Conservation (phyloP, 2,797 vertebrate species). For the Streptopelia turtur region DNA sequence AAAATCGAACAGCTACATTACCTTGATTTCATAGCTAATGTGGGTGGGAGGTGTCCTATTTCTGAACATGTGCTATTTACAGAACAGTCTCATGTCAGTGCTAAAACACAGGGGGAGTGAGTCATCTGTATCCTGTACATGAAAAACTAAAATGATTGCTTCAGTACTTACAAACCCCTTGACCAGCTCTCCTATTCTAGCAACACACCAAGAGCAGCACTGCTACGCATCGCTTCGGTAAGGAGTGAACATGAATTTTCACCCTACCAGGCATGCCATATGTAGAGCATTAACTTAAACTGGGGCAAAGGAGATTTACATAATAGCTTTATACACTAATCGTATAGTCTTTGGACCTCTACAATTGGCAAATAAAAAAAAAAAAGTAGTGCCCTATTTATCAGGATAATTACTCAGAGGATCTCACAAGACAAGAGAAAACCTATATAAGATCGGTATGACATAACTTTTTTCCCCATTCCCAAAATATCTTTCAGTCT, state of each 20-base stretch:
- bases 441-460: background rate
- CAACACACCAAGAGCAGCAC: background rate
- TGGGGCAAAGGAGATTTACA: slow-evolving; percentile 58
- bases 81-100: slow-evolving; percentile 58
- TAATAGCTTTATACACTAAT: slow-evolving; percentile 65
- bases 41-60: slow-evolving; percentile 58
- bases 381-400: slow-evolving; percentile 31
- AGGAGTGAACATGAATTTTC: background rate
- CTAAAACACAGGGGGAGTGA: slow-evolving; percentile 47
- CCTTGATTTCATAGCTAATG: slow-evolving; percentile 48
- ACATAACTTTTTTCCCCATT: background rate
- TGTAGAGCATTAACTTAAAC: slow-evolving; percentile 64
- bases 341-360: background rate
- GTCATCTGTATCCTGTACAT: slow-evolving; percentile 17
- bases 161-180: background rate
- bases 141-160: slow-evolving; percentile 24
- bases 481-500: background rate
- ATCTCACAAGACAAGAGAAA: slow-evolving; percentile 5
- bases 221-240: background rate
- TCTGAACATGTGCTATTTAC: slow-evolving; percentile 60
- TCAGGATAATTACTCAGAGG: slow-evolving; percentile 49
- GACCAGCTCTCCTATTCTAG: slow-evolving; percentile 13
- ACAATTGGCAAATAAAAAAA: slow-evolving; percentile 20
- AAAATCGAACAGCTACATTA: slow-evolving; percentile 19
- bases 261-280: slow-evolving; percentile 35